Percentiles rank a stretch among this genome's conserved stretches.
phyloP scores from a whole-genome alignment of 2,888 invertebrate genomes.

The Hipparchia semele region DNA sequence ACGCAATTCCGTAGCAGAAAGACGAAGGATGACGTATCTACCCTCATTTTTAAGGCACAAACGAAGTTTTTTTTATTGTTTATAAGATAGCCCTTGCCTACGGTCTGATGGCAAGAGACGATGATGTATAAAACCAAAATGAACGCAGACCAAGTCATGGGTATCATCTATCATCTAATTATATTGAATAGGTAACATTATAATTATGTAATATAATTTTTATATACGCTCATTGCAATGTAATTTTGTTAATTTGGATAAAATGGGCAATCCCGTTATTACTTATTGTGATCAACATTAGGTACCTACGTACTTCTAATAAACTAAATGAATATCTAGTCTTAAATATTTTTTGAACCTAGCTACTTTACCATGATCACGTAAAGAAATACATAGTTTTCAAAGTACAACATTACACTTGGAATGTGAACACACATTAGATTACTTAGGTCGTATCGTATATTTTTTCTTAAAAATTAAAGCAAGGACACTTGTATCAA shows the following conservation, averaged over 20 bases:
- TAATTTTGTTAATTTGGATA: background rate
- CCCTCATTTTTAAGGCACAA: too few species aligned
- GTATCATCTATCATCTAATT: too few species aligned
- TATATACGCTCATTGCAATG: background rate
- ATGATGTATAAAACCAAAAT: too few species aligned
- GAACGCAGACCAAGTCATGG: too few species aligned
- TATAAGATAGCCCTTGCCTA: too few species aligned
- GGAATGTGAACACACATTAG: constrained; percentile 59
- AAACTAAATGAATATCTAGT: background rate
- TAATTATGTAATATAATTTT: background rate
- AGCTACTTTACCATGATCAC: constrained; percentile 5
- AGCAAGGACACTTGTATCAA: constrained; percentile 58
- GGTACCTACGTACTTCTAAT: background rate
- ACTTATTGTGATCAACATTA: background rate
- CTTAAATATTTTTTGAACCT: constrained; percentile 4
- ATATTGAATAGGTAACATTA: too few species aligned
- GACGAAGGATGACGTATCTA: too few species aligned
- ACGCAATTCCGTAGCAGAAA: too few species aligned
- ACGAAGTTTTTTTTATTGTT: too few species aligned
- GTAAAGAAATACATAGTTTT: constrained; percentile 5
- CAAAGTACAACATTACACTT: constrained; percentile 13
- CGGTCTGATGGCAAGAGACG: too few species aligned
- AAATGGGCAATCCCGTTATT: too few species aligned
- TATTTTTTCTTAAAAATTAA: constrained; percentile 44
- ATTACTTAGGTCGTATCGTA: constrained; percentile 46